phyloP scores from a whole-genome alignment of 2,888 invertebrate species.

The Aphidoletes aphidimyza region DNA sequence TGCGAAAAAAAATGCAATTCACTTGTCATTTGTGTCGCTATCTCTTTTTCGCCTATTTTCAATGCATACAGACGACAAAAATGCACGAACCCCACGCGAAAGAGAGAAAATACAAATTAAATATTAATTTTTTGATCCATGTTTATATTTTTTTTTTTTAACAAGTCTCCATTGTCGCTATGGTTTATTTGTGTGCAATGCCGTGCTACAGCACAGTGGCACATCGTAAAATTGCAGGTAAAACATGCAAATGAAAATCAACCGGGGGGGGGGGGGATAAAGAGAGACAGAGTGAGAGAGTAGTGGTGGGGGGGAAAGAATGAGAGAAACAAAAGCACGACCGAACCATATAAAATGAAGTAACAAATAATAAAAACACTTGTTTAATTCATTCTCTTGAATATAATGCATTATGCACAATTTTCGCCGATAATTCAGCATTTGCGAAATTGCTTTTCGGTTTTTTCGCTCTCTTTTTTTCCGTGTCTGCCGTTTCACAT shows the following conservation, averaged over 20 bases:
- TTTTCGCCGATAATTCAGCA: neutral
- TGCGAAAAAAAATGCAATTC: too few species aligned
- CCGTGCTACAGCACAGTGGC: neutral
- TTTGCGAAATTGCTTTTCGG: slow-evolving; percentile 1
- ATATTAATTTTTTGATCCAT: slow-evolving; percentile 37
- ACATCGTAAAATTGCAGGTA: neutral
- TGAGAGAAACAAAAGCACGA: neutral
- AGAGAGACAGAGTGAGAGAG: too few species aligned
- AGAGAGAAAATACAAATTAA: slow-evolving; percentile 18
- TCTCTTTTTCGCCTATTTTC: too few species aligned
- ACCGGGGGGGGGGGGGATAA: neutral
- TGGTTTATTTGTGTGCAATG: neutral
- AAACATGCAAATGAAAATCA: slow-evolving; percentile 40
- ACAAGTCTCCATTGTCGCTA: neutral
- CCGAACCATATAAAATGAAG: neutral
- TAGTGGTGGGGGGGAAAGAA: too few species aligned
- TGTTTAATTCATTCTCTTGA: slow-evolving; percentile 45
- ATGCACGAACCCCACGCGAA: too few species aligned
- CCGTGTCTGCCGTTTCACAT: neutral
- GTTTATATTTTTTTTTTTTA: slow-evolving; percentile 1
- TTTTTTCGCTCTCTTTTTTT: neutral
- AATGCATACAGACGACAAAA: too few species aligned
- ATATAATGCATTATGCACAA: slow-evolving; percentile 16
- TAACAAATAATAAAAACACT: slow-evolving; percentile 38
- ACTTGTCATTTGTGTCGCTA: too few species aligned